These are phyloP conservation scores for Amyelois transitella DNA, from an alignment of 1,140 invertebrate genomes.

Conservation along the genomic window DNA sequence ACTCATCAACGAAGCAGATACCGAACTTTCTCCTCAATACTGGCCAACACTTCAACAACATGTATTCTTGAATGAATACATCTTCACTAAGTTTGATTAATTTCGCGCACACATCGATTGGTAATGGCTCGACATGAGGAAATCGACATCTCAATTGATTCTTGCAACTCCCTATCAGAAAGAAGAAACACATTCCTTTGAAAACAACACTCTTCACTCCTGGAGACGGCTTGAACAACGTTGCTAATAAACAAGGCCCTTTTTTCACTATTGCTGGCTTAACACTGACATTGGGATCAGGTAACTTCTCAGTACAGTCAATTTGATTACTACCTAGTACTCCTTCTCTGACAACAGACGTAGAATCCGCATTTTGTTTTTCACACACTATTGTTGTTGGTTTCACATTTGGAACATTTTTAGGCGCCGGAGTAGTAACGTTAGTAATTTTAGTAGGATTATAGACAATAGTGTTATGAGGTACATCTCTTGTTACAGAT, in stretches of 20 bases:
- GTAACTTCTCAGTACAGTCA: background rate
- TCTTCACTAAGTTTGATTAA: constrained; percentile 20
- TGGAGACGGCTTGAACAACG: constrained; percentile 11
- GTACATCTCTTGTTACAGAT: constrained; percentile 9
- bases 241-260: constrained; percentile 12
- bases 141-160: constrained; percentile 28
- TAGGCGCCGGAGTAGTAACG: background rate
- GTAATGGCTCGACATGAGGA: constrained; percentile 18
- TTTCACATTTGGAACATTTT: constrained; percentile 4
- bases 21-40: constrained; percentile 31
- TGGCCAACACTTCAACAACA: constrained; percentile 21
- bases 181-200: constrained; percentile 38
- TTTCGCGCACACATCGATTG: constrained; percentile 10
- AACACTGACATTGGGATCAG: background rate
- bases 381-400: constrained; percentile 30
- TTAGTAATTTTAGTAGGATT: constrained; percentile 25
- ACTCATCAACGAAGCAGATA: constrained; percentile 36
- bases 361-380: constrained; percentile 44
- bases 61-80: constrained; percentile 42
- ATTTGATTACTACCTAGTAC: background rate
- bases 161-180: constrained; percentile 34
- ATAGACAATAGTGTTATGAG: constrained; percentile 19
- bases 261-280: background rate
- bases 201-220: constrained; percentile 28
- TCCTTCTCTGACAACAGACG: constrained; percentile 24